Base-by-base conservation (phyloP, 1,140 invertebrate species). In the Drosophila varians region DNA sequence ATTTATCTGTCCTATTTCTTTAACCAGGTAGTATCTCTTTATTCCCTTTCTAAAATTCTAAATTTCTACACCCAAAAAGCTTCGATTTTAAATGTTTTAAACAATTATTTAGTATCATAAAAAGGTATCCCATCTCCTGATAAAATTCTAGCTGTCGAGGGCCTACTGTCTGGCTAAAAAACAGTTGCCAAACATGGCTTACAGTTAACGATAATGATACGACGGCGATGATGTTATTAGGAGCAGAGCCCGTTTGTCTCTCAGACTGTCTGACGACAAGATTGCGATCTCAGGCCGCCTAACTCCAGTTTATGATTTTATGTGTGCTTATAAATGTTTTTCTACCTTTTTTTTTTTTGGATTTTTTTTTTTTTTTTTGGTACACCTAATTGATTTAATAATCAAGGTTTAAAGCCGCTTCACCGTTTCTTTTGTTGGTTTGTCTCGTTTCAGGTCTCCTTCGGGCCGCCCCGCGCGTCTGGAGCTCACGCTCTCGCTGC, bases 311-410 rank as follows among this genome's bases (percentile, higher is more conserved):
- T 66, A 58, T 66, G 46, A 47, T 34, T 65, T 42, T 42, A 42
- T 53, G 5, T 4, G 36, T 18, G 65, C 19, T 40, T 53, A 11
- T 31, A 11, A 16, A n/a, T n/a, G n/a, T n/a, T n/a, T n/a, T n/a
- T 36, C 5, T 36, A 12, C 3, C 11, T 14, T 43, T 16, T 52
- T 18, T 19, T 34, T 47, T 54, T 45, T 45, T 28, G 45, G 14
- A 9, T 42, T 16, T 73, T 19, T 46, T 60, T 46, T 26, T 28
- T 26, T 18, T 34, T 48, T 55, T 47, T 48, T 23, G 11, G 53
- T 36, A 40, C 40, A 55, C 68, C 72, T 86, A 84, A 86, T 84
- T 86, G 82, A 84, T 86, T 84, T 73, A 77, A 86, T 86, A 86
- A 86, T 80, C 80, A 84, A 84, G 82, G 76, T 74, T 84, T 80